These are phyloP conservation scores for Hyalella azteca DNA, from an alignment of 2,888 invertebrate genomes.

Conservation along the genomic window DNA sequence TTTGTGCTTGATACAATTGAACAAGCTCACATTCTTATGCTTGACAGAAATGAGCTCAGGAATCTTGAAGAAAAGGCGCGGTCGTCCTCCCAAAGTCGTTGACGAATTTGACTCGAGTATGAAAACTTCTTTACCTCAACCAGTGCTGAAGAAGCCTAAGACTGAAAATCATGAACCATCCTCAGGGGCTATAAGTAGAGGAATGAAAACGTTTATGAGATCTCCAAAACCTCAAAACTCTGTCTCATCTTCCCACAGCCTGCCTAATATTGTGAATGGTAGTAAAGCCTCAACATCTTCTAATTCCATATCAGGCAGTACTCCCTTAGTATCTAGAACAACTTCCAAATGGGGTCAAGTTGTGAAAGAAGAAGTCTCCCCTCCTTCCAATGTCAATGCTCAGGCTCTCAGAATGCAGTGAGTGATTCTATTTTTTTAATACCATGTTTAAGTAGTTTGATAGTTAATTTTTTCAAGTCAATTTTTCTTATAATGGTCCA, in stretches of 20 bases:
- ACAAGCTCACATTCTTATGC: too few relatives aligned
- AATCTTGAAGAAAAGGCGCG: background rate
- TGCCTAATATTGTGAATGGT: conserved; percentile 15
- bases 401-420: conserved; percentile 24
- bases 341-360: too few relatives aligned
- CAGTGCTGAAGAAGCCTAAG: background rate
- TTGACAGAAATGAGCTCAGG: conserved; percentile 18
- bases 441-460: background rate
- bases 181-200: background rate
- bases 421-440: too few relatives aligned
- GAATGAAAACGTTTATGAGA: conserved; percentile 10
- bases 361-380: too few relatives aligned
- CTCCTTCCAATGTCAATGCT: background rate
- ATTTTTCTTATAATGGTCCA: too few relatives aligned
- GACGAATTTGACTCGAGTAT: background rate
- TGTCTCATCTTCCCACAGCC: background rate
- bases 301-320: background rate
- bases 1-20: too few relatives aligned
- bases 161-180: background rate
- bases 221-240: background rate
- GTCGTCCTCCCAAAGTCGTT: background rate
- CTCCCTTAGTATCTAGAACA: background rate
- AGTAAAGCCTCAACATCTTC: background rate
- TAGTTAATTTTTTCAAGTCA: too few relatives aligned
- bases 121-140: background rate